phyloP scores from a whole-genome alignment of 2,888 invertebrate species.

The Leucoma salicis region DNA sequence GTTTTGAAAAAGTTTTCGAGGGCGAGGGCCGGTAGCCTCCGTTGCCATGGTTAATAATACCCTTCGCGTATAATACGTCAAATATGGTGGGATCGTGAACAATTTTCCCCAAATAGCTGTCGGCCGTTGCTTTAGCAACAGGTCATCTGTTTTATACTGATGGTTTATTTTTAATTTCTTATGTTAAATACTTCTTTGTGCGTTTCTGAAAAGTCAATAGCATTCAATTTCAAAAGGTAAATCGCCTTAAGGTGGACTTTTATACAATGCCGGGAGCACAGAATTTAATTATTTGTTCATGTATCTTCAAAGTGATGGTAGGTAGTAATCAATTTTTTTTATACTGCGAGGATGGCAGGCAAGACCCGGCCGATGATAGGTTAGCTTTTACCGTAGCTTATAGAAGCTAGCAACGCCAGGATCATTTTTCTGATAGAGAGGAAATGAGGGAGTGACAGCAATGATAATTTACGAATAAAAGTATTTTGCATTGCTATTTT shows the following conservation, averaged over 20 bases:
- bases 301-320: too few relatives aligned
- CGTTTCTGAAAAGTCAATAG: constrained; percentile 45
- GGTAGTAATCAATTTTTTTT: too few relatives aligned
- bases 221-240: constrained; percentile 46
- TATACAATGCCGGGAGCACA: constrained; percentile 40
- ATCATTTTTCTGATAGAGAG: too few relatives aligned
- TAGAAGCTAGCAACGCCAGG: too few relatives aligned
- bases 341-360: too few relatives aligned
- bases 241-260: constrained; percentile 40
- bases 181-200: constrained; percentile 40
- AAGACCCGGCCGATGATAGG: too few relatives aligned
- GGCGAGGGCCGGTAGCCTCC: constrained; percentile 49
- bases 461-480: too few relatives aligned
- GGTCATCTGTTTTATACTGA: constrained; percentile 50
- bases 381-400: too few relatives aligned
- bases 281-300: too few relatives aligned
- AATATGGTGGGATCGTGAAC: constrained; percentile 44
- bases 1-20: constrained; percentile 68
- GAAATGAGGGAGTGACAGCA: too few relatives aligned
- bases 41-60: constrained; percentile 79
- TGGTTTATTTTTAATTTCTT: constrained; percentile 56
- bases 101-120: constrained; percentile 41
- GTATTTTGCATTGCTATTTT: too few relatives aligned
- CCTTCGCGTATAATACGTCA: constrained; percentile 49
- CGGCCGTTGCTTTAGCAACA: constrained; percentile 64